Evolutionary conservation across 2,888 invertebrate genomes (phyloP).

Genomic region (Synergus gifuensis): DNA sequence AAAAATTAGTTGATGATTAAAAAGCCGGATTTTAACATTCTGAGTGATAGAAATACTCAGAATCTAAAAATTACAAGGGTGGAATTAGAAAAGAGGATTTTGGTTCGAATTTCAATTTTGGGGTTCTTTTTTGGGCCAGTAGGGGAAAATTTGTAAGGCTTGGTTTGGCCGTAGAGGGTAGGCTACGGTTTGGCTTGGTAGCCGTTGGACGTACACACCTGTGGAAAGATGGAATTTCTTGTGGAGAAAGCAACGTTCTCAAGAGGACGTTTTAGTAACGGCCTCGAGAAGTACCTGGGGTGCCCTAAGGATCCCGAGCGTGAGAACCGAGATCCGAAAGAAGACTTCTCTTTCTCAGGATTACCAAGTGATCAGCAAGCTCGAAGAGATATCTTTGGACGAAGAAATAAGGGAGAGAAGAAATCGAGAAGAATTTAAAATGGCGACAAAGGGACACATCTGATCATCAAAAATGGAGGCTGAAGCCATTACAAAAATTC

Average conservation of each 20-base stretch:
- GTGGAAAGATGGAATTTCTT: constrained; percentile 27
- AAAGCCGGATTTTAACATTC: not conserved
- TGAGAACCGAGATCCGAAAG: constrained; percentile 73
- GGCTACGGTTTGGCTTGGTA: no score
- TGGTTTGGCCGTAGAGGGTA: no score
- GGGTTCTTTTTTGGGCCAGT: not conserved
- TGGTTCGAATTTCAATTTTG: not conserved
- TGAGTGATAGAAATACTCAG: not conserved
- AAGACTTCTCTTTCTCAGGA: constrained; percentile 70
- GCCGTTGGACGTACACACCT: constrained; percentile 29
- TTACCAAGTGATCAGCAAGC: constrained; percentile 69
- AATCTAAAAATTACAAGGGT: not conserved
- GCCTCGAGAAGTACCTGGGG: constrained; percentile 44
- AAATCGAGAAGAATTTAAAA: constrained; percentile 2
- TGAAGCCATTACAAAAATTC: not conserved
- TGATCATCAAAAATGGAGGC: not conserved
- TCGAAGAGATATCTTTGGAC: constrained; percentile 64
- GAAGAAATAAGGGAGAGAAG: constrained; percentile 2
- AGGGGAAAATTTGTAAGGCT: not conserved
- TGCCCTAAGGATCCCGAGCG: constrained; percentile 64
- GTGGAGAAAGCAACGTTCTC: constrained; percentile 32
- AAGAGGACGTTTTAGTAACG: constrained; percentile 40
- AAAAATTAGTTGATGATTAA: not conserved
- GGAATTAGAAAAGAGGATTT: not conserved
- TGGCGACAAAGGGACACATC: not conserved